These are phyloP conservation scores for Brachyopa scutellaris DNA, from an alignment of 2,888 invertebrate genomes.

Conservation along the genomic window DNA sequence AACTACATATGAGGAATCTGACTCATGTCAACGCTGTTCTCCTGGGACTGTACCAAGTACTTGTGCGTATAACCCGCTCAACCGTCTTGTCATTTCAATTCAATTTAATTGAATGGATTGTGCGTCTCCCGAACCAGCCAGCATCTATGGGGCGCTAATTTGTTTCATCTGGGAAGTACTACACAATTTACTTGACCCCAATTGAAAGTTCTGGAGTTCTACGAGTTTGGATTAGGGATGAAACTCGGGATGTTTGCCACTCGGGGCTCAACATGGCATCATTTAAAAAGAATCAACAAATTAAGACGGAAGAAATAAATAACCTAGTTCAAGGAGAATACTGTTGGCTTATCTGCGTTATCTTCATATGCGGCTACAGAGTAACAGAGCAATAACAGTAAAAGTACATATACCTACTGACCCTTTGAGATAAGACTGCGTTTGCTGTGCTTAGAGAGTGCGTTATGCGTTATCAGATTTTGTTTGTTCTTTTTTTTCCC, in stretches of 20 bases:
- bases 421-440: conserved; percentile 53
- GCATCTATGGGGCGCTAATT: conserved; percentile 59
- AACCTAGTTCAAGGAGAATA: conserved; percentile 58
- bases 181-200: conserved; percentile 65
- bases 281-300: conserved; percentile 18
- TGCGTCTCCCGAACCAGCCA: conserved; percentile 10
- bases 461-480: conserved; percentile 33
- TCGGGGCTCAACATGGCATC: conserved; percentile 53
- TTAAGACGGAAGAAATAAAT: conserved; percentile 22
- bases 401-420: no score
- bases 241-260: conserved; percentile 3
- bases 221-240: conserved; percentile 27
- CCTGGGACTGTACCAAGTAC: conserved; percentile 24
- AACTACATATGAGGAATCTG: conserved; percentile 47
- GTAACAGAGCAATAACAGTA: not conserved
- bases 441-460: conserved; percentile 5
- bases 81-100: conserved; percentile 57
- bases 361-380: no score
- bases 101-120: conserved; percentile 68
- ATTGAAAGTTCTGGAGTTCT: conserved; percentile 42
- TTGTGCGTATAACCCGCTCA: no score
- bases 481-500: not conserved
- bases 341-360: conserved; percentile 45
- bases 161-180: conserved; percentile 54
- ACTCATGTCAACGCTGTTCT: conserved; percentile 26